Evolutionary conservation across 2,797 vertebrate genomes (phyloP), one percentile per base, ranked within the genome.

Genomic region (Naso thynnoides): DNA sequence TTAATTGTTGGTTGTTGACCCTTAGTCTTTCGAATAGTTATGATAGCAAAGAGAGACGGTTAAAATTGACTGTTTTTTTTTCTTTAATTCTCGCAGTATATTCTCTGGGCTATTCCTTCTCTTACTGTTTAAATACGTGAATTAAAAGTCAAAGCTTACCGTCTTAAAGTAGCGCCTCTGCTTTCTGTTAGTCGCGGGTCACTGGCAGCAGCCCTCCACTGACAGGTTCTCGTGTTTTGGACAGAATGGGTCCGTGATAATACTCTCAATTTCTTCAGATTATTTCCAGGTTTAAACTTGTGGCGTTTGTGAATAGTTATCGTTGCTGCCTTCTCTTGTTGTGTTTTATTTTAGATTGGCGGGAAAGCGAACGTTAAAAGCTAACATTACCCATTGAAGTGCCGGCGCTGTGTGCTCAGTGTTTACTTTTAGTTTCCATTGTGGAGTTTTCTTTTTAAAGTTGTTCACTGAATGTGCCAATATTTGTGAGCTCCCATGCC

Each of bases 341-440:
- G 38, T 66, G 77, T 77, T 77, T 65, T 67, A 14, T 60, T 55
- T 70, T 14, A 65, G 63, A 42, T 87, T 91, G 91, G 91, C 81
- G 83, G 90, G 90, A 91, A 92, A 89, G 64, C 16, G 18, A 3
- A n/a, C n/a, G n/a, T n/a, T 29, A 27, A 53, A 42, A 42, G 59
- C 69, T 57, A 52, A 47, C 47, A 23, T 58, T 52, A 58, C 15
- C 16, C 19, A 3, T 2, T 31, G 15, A 23, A 8, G 6, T 5
- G 6, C 5, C 15, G 8, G 14, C 5, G 1, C 10, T 0, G 1
- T 11, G 15, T 2, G 2, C 23, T 19, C 4, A 26, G 3, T 23
- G 29, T 18, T 24, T 6, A 13, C 8, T 5, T 27, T 29, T 2
- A 26, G n/a, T n/a, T n/a, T n/a, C n/a, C 13, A 21, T 38, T 16